These are phyloP conservation scores for Merops nubicus DNA, from an alignment of 2,113 vertebrate genomes.

Conservation along the genomic window DNA sequence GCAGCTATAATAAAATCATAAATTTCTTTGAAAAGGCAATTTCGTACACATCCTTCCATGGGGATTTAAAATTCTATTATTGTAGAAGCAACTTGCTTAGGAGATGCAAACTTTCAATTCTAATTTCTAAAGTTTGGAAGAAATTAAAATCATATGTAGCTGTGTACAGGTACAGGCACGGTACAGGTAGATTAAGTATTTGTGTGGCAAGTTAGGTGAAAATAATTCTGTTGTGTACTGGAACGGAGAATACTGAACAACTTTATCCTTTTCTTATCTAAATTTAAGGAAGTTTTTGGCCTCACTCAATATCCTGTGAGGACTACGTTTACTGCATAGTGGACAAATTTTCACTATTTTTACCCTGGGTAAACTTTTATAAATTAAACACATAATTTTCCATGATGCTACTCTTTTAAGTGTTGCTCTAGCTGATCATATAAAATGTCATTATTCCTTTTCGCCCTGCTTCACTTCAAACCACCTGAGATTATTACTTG, in stretches of 20 bases:
- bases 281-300: neutral
- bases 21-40: constrained; percentile 83
- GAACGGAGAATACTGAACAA: neutral
- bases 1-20: constrained; percentile 82
- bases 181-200: constrained; percentile 21
- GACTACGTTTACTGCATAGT: neutral
- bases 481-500: neutral
- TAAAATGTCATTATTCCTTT: neutral
- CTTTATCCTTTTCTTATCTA: neutral
- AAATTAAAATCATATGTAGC: neutral
- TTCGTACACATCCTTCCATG: constrained; percentile 71
- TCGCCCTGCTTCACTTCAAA: neutral
- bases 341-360: neutral
- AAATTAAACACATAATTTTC: neutral
- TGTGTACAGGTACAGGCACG: neutral
- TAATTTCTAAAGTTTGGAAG: constrained; percentile 57
- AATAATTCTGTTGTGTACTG: neutral
- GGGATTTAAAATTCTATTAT: constrained; percentile 72
- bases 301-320: neutral
- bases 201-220: neutral
- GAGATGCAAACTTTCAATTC: constrained; percentile 49
- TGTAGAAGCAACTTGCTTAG: constrained; percentile 65
- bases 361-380: neutral
- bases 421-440: neutral
- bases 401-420: neutral